Base-by-base conservation (phyloP, 2,797 vertebrate genomes). In the Rhinogobio ventralis region DNA sequence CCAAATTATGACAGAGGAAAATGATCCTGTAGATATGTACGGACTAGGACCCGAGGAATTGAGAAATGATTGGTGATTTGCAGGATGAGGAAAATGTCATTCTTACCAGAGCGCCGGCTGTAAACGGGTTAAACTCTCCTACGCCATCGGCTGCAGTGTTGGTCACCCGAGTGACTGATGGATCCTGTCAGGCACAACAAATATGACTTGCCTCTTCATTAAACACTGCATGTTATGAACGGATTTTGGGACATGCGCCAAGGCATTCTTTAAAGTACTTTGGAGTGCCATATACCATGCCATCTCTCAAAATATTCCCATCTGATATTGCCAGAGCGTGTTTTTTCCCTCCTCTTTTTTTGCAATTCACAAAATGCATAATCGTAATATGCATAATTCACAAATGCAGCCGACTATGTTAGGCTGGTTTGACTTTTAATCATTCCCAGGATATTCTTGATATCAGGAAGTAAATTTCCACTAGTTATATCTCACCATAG, bases 91-190 rank as follows among this genome's bases (percentile, higher is more conserved):
- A 62, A 20, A 45, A 1, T 1, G 20, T 60, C 11, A 55, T 42
- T 5, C 91, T 83, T 60, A 95, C 95, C 92, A 88, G 86, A 13
- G 85, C 87, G 13, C 60, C 33, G 0, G 90, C 86, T 60, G 94
- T 90, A 82, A 96, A 96, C 0, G 95, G 95, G 89, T 96, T 96
- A 87, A 39, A 95, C 15, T 95, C 94, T 7, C 86, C 91, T 0
- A 87, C 0, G 0, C 0, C 69, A 14, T 94, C 93, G 11, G 19
- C 0, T 25, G 1, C 72, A 69, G 91, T 79, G 20, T 80, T 77
- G 17, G 94, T 95, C 85, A 89, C 94, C 60, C 91, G 89, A 60
- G 93, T 93, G 75, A 96, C 93, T 5, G 95, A 95, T 3, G 92
- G 91, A 91, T 96, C 95, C 95, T 96, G 87, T 4, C 85, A 86